Percentiles rank a stretch among this genome's conserved stretches.
Evolutionary conservation across 2,797 vertebrate genomes (phyloP).

Genomic region (Cuculus canorus): DNA sequence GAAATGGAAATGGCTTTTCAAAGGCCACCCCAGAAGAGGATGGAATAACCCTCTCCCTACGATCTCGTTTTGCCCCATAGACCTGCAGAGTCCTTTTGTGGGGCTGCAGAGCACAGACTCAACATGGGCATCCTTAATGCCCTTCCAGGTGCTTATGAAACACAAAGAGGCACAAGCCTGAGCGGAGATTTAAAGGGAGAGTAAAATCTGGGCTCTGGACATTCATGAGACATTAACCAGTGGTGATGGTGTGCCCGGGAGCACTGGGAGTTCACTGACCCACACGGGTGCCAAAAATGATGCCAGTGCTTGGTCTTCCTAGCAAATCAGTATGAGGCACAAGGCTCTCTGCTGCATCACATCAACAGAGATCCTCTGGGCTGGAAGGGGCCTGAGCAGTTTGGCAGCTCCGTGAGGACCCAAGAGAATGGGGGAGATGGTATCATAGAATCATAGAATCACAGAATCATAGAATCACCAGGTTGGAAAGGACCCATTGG

Average conservation of each 20-base stretch:
- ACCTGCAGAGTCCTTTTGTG: neutral
- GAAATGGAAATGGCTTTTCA: neutral
- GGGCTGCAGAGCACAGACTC: neutral
- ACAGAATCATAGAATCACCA: too few species aligned
- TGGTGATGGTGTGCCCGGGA: accelerated
- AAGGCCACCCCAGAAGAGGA: neutral
- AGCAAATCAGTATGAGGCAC: accelerated
- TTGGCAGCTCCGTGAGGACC: neutral
- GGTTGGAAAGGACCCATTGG: too few species aligned
- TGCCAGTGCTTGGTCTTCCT: neutral
- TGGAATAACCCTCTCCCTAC: accelerated
- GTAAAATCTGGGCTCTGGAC: neutral
- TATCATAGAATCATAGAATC: too few species aligned
- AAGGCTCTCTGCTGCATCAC: neutral
- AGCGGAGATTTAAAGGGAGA: neutral
- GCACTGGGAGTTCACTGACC: neutral
- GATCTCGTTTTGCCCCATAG: neutral
- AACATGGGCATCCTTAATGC: neutral
- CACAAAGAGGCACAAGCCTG: neutral
- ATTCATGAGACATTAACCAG: neutral
- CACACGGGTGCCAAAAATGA: accelerated
- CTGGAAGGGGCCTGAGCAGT: neutral
- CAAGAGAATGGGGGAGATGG: too few species aligned
- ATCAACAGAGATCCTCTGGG: neutral
- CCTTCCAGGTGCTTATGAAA: neutral